Conservation (phyloP, 2,888 invertebrate genomes). For the Nomada fucata region DNA sequence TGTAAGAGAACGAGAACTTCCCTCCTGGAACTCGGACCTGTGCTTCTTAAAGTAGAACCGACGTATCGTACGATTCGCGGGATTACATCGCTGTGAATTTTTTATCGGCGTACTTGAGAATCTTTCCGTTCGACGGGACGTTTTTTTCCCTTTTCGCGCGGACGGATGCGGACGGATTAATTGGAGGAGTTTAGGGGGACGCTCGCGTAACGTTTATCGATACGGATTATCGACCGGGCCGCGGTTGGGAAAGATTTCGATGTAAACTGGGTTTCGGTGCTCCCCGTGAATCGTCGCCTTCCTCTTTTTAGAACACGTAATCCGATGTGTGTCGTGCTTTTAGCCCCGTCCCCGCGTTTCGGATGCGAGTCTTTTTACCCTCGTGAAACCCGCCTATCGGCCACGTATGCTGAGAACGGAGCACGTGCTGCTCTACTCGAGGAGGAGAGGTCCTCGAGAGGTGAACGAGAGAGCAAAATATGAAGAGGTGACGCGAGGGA, state of each 20-base stretch:
- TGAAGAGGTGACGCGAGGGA: conserved; percentile 11
- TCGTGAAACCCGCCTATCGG: conserved; percentile 67
- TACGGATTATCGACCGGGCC: conserved; percentile 17
- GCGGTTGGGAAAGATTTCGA: conserved; percentile 5
- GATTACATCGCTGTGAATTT: neutral
- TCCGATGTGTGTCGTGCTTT: conserved; percentile 69
- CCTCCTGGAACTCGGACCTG: neutral
- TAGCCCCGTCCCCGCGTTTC: conserved; percentile 66
- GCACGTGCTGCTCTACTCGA: conserved; percentile 65
- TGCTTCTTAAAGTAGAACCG: conserved; percentile 3
- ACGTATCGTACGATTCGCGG: neutral
- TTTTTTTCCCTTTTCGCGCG: neutral
- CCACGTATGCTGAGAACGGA: conserved; percentile 67
- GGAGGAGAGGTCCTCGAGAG: conserved; percentile 61
- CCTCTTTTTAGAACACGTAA: conserved; percentile 61
- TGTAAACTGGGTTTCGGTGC: conserved; percentile 24
- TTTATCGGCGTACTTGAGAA: neutral
- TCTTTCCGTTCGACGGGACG: neutral
- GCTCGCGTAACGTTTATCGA: neutral
- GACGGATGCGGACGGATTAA: neutral
- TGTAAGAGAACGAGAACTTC: conserved; percentile 7
- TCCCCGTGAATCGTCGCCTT: conserved; percentile 33
- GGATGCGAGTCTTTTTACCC: conserved; percentile 66
- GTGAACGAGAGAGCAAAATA: conserved; percentile 31
- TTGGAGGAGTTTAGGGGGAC: neutral